Conservation (phyloP, 2,888 invertebrate genomes). For the Papilio demoleus region DNA sequence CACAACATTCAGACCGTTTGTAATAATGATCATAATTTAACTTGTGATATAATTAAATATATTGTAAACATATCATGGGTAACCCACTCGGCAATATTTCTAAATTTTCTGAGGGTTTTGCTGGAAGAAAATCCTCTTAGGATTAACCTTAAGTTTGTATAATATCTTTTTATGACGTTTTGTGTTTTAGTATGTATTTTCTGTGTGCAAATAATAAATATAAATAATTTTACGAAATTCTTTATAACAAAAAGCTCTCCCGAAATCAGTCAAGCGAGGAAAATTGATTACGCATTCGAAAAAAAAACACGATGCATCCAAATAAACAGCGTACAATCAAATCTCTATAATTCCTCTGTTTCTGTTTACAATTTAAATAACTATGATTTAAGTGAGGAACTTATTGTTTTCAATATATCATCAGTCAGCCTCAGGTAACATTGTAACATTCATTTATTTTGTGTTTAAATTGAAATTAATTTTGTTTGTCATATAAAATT, state of each 20-base stretch:
- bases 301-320: constrained; percentile 50
- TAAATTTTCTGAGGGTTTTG: too few species aligned
- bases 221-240: too few species aligned
- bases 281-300: constrained; percentile 60
- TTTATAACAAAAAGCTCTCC: too few species aligned
- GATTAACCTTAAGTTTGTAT: too few species aligned
- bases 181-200: too few species aligned
- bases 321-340: constrained; percentile 37
- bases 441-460: constrained; percentile 10
- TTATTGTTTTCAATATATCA: constrained; percentile 27
- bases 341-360: constrained; percentile 25
- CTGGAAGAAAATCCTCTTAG: too few species aligned
- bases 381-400: constrained; percentile 21
- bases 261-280: too few species aligned
- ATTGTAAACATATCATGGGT: too few species aligned
- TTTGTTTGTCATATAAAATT: neutral
- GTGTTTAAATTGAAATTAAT: neutral
- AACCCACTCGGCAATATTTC: too few species aligned
- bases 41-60: too few species aligned
- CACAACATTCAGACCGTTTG: neutral
- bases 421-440: constrained; percentile 32
- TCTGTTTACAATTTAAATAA: constrained; percentile 27
- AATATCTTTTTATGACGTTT: too few species aligned
- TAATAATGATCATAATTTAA: neutral
- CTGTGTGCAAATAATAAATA: too few species aligned